Conservation (phyloP, 2,888 invertebrate genomes). For the Eupithecia dodoneata region DNA sequence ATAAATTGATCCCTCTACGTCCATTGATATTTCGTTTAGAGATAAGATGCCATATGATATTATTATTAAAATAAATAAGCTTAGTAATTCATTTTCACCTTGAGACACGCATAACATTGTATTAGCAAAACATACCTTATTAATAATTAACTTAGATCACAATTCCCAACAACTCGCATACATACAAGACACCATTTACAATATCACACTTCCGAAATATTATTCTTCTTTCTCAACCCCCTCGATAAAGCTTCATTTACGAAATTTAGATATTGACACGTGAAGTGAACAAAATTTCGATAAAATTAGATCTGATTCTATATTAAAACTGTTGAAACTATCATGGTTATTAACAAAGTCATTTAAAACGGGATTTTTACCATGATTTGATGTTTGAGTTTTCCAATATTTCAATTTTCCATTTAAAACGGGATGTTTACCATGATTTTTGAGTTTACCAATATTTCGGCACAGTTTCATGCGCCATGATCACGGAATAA, state of each 20-base stretch:
- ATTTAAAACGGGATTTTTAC: too few relatives aligned
- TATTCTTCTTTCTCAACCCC: slow-evolving; percentile 38
- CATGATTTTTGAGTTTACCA: too few relatives aligned
- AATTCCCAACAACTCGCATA: slow-evolving; percentile 66
- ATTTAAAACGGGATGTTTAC: too few relatives aligned
- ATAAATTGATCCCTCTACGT: neutral
- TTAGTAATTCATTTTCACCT: slow-evolving; percentile 34
- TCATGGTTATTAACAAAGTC: too few relatives aligned
- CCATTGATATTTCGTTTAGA: slow-evolving; percentile 3
- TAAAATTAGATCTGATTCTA: neutral
- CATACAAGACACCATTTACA: slow-evolving; percentile 59
- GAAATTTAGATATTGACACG: neutral
- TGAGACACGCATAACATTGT: slow-evolving; percentile 36
- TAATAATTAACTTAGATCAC: slow-evolving; percentile 73
- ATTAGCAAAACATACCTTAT: slow-evolving; percentile 46
- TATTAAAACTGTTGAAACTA: too few relatives aligned
- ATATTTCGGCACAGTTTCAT: too few relatives aligned
- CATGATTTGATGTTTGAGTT: too few relatives aligned
- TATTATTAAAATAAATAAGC: slow-evolving; percentile 17
- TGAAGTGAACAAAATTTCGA: neutral
- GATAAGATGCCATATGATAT: slow-evolving; percentile 4
- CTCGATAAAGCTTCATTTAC: slow-evolving; percentile 4
- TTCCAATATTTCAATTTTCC: too few relatives aligned
- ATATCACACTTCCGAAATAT: slow-evolving; percentile 68
- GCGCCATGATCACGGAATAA: too few relatives aligned